phyloP scores from a whole-genome alignment of 2,797 vertebrate genomes.

The Melanotaenia nigrans region DNA sequence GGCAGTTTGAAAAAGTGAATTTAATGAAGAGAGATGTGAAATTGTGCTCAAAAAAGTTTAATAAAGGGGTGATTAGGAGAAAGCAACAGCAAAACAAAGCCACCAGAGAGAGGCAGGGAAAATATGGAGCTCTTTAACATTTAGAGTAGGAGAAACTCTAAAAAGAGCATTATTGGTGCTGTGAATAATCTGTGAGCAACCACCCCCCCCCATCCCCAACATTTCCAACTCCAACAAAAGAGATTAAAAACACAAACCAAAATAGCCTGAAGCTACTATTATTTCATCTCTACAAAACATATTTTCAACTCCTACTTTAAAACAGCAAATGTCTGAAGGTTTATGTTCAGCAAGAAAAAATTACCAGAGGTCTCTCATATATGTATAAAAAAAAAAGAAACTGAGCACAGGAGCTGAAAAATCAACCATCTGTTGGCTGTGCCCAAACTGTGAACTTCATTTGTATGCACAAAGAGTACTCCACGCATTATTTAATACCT shows the following conservation, averaged over 20 bases:
- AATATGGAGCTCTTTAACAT: background rate
- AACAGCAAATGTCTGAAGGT: constrained; percentile 29
- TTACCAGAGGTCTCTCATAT: constrained; percentile 20
- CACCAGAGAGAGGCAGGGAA: background rate
- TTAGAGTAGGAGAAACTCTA: background rate
- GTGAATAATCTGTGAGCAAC: no score
- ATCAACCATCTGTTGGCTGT: constrained; percentile 7
- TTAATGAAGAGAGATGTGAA: no score
- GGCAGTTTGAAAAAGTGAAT: no score
- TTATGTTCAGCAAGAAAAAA: constrained; percentile 21
- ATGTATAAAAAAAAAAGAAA: constrained; percentile 24
- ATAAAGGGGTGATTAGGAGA: background rate
- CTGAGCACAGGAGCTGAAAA: constrained; percentile 29
- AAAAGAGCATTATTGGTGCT: no score
- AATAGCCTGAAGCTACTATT: constrained; percentile 6
- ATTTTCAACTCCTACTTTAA: constrained; percentile 29
- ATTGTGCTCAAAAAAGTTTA: background rate
- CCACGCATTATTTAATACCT: constrained; percentile 47
- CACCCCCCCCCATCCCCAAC: no score
- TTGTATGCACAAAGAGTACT: constrained; percentile 48
- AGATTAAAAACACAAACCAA: constrained; percentile 17
- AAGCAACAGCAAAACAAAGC: background rate
- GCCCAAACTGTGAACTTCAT: constrained; percentile 32
- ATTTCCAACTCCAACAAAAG: background rate
- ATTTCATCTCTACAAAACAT: background rate